A percentile compares a stretch with the other conserved stretches of the same genome.
These are phyloP conservation scores for Drosophila rhopaloa DNA, from an alignment of 1,140 invertebrate genomes.

Conservation along the genomic window DNA sequence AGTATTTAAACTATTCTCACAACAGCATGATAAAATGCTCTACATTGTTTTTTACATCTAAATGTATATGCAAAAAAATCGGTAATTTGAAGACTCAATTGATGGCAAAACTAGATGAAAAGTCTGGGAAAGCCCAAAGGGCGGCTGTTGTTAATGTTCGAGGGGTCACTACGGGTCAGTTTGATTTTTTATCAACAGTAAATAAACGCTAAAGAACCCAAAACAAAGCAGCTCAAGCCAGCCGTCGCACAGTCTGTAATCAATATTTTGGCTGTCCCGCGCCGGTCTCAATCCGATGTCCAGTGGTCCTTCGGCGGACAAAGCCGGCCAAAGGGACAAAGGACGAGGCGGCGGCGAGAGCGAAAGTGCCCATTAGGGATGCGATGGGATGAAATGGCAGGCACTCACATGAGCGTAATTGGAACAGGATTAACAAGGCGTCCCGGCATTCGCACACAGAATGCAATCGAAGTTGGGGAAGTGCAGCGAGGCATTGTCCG, in stretches of 20 bases:
- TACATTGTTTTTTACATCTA: background rate
- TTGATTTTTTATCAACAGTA: constrained; percentile 68
- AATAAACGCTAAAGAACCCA: constrained; percentile 61
- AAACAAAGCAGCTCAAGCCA: constrained; percentile 34
- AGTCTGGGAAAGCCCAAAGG: constrained; percentile 6
- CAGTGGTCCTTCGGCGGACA: constrained; percentile 45
- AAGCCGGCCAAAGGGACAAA: constrained; percentile 36
- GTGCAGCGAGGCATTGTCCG: constrained; percentile 60
- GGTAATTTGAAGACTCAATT: constrained; percentile 23
- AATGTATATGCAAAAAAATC: background rate
- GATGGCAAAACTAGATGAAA: constrained; percentile 13
- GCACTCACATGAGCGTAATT: constrained; percentile 78
- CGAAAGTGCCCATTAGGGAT: constrained; percentile 79
- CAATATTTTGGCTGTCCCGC: constrained; percentile 74
- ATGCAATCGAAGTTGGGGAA: constrained; percentile 50
- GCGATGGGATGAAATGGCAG: constrained; percentile 35
- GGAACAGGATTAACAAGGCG: constrained; percentile 79
- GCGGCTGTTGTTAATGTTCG: constrained; percentile 9
- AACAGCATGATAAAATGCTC: too few species aligned
- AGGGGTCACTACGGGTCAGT: constrained; percentile 64
- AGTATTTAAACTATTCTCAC: too few species aligned
- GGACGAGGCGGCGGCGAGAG: constrained; percentile 38
- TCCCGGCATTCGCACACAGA: constrained; percentile 37
- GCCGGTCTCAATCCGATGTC: constrained; percentile 23
- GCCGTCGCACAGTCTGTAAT: constrained; percentile 61